These are phyloP conservation scores for Drosophila flavopinicola DNA, from an alignment of 2,888 invertebrate genomes.

Conservation along the genomic window DNA sequence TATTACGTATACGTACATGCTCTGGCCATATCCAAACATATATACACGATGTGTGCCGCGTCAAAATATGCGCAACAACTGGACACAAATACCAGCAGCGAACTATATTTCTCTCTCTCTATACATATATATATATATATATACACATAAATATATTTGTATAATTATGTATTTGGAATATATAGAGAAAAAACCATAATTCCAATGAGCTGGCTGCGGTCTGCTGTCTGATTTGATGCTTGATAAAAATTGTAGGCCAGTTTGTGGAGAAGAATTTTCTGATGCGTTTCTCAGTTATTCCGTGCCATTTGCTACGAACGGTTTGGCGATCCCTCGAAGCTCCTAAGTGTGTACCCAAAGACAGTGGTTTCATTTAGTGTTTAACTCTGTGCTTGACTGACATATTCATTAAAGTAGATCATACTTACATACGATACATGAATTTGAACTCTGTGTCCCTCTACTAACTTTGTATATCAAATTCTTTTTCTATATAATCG, in stretches of 20 bases:
- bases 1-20: conserved; percentile 31
- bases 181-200: conserved; percentile 55
- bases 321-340: conserved; percentile 65
- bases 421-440: background rate
- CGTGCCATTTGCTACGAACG: conserved; percentile 83
- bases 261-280: conserved; percentile 79
- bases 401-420: background rate
- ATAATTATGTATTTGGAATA: conserved; percentile 15
- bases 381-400: background rate
- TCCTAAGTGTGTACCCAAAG: conserved; percentile 38
- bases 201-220: conserved; percentile 56
- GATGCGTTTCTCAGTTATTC: conserved; percentile 81
- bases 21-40: conserved; percentile 21
- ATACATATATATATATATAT: conserved; percentile 7
- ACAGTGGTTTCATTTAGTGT: background rate
- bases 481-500: conserved; percentile 33
- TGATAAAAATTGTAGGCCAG: conserved; percentile 49
- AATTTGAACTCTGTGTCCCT: background rate
- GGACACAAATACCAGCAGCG: conserved; percentile 56
- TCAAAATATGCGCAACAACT: conserved; percentile 72
- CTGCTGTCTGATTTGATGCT: conserved; percentile 53
- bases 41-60: conserved; percentile 33
- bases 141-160: conserved; percentile 11
- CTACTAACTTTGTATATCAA: conserved; percentile 22
- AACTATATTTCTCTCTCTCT: conserved; percentile 21